Evolutionary conservation across 1,140 invertebrate species (phyloP).

Genomic region (Sinella curviseta): DNA sequence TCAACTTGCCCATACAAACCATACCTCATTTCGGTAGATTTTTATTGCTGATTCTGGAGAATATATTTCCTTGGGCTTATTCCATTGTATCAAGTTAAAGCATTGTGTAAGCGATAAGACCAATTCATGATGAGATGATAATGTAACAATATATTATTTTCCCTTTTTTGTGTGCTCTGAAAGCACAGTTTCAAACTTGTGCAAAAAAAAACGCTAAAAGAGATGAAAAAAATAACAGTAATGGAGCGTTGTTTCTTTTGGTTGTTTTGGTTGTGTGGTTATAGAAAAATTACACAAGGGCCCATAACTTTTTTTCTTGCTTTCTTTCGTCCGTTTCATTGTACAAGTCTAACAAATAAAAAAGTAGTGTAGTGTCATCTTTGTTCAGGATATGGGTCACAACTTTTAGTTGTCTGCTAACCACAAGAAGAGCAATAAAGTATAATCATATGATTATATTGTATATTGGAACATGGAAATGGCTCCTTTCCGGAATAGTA

Average conservation of each 20-base stretch:
- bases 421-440: not conserved
- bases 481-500: conserved; percentile 7
- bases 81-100: too few species aligned
- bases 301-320: not conserved
- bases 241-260: too few species aligned
- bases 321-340: not conserved
- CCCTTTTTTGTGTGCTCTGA: not conserved
- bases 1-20: not conserved
- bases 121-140: not conserved
- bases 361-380: not conserved
- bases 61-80: too few species aligned
- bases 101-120: too few species aligned
- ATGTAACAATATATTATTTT: not conserved
- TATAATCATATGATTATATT: not conserved
- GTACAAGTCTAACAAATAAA: too few species aligned
- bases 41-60: not conserved
- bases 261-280: too few species aligned
- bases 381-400: not conserved
- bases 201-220: too few species aligned
- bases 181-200: not conserved
- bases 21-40: not conserved
- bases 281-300: not conserved
- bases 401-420: not conserved
- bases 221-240: too few species aligned
- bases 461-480: not conserved